Evolutionary conservation across 2,113 vertebrate genomes (phyloP), one percentile per base, ranked within the genome.

Genomic region (Menura novaehollandiae): DNA sequence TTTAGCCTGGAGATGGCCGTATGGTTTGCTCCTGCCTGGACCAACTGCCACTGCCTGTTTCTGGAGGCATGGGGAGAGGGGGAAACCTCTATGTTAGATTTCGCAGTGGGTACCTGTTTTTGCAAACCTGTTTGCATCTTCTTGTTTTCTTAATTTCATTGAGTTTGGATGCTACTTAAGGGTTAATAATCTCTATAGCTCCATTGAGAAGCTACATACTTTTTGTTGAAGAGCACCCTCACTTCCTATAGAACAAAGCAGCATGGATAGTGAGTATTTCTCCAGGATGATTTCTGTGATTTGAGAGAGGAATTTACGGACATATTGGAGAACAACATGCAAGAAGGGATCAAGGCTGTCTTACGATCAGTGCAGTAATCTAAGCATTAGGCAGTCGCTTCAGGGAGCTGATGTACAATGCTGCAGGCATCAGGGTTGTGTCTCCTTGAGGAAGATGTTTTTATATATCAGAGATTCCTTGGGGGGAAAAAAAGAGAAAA

Each of bases 401-500:
- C 73, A 62, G 73, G 33, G 51, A 74, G 15, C 30, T 89, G 51
- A 71, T 64, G 35, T 27, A 28, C 39, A 69, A 12, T 79, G 51
- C 51, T 79, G 27, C 30, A 66, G 56, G 64, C 37, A 71, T 62
- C 21, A 63, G 49, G 37, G 24, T 30, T 73, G 37, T 73, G 46
- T 66, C 28, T 85, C 35, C 60, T 78, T 44, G 46, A 69, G 30
- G 27, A 66, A 71, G 21, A 13, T 1, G 10, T 59, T 76, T 91
- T 86, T 60, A 60, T 49, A 1, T 30, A 43, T 60, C 24, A 73
- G 22, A 17, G 28, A 60, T 64, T 82, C 55, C 59, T 82, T 23
- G 10, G 4, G 2, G 1, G 2, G 0, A 0, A 10, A 21, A 26
- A 33, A 55, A 9, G 8, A 81, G 27, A 79, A 88, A 46, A 86